phyloP scores from a whole-genome alignment of 1,140 invertebrate genomes.

The Onthophagus taurus region DNA sequence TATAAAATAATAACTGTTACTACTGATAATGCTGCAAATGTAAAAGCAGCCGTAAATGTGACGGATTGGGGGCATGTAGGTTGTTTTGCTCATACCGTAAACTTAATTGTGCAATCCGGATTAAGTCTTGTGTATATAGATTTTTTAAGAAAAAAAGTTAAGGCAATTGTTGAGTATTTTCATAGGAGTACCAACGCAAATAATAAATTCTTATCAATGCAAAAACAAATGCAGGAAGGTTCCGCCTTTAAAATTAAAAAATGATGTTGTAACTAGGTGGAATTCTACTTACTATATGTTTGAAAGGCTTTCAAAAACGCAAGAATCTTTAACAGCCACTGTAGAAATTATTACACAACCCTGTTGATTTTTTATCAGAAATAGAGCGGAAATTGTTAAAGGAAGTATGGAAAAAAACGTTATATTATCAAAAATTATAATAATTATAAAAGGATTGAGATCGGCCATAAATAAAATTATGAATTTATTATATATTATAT shows the following conservation, averaged over 20 bases:
- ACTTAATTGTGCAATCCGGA: not conserved
- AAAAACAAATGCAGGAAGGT: not conserved
- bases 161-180: not conserved
- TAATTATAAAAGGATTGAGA: no score
- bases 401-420: no score
- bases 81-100: not conserved
- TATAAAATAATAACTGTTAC: no score
- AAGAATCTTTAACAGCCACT: not conserved
- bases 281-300: not conserved
- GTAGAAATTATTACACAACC: no score
- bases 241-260: not conserved
- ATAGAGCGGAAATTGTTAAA: no score
- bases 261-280: not conserved
- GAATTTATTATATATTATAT: no score
- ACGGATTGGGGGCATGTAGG: not conserved
- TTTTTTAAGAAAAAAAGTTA: not conserved
- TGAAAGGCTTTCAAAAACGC: not conserved
- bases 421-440: no score
- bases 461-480: no score
- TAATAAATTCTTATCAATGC: not conserved
- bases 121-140: not conserved
- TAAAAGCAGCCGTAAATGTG: not conserved
- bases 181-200: not conserved
- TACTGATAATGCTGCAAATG: not conserved
- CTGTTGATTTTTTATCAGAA: no score